Conservation (phyloP, 2,797 vertebrate species). For the Emys orbicularis region DNA sequence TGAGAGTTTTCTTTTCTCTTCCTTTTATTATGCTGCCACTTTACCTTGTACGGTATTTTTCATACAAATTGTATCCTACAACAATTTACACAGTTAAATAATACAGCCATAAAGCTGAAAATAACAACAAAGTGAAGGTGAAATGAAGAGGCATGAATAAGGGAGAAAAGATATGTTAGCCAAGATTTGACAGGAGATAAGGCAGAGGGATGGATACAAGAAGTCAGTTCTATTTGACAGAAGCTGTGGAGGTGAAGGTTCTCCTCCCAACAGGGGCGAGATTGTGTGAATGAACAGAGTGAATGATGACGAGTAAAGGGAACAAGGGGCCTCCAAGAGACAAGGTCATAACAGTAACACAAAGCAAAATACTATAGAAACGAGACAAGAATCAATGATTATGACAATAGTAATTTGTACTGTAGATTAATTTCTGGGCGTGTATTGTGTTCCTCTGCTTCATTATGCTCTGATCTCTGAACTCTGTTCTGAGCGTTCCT, state of each 20-base stretch:
- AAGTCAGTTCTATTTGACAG: background rate
- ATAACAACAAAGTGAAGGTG: background rate
- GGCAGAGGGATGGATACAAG: background rate
- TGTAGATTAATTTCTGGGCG: background rate
- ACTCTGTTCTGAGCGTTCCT: background rate
- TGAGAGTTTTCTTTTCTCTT: rapidly evolving
- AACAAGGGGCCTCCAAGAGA: background rate
- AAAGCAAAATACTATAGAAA: background rate
- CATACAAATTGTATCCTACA: background rate
- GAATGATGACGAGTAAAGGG: background rate
- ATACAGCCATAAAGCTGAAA: background rate
- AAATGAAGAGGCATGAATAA: background rate
- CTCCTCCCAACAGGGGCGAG: background rate
- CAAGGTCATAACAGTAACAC: background rate
- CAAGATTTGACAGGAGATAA: background rate
- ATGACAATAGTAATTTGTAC: background rate
- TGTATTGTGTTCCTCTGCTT: background rate
- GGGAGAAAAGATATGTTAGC: background rate
- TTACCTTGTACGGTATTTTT: background rate
- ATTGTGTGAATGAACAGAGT: background rate
- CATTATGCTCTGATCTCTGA: background rate
- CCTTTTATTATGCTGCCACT: background rate
- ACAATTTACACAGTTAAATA: background rate
- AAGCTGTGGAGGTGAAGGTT: background rate
- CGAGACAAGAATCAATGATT: background rate